These are phyloP conservation scores for Tiliacea aurago DNA, from an alignment of 2,888 invertebrate species.

Conservation along the genomic window DNA sequence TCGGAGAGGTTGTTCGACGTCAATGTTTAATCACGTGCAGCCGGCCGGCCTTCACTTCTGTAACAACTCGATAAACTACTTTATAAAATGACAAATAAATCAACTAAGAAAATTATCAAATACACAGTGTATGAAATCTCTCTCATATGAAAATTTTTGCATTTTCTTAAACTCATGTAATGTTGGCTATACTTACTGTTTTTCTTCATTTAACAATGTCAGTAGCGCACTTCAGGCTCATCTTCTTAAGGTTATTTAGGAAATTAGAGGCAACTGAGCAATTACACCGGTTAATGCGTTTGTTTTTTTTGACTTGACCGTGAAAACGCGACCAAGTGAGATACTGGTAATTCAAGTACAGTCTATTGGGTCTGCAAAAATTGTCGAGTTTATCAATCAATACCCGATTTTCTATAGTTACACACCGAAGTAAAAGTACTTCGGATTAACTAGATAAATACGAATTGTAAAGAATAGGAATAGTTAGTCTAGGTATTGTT, in stretches of 20 bases:
- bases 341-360: slow-evolving; percentile 51
- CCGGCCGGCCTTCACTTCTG: slow-evolving; percentile 71
- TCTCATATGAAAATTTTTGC: too few species aligned
- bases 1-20: slow-evolving; percentile 76
- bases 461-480: slow-evolving; percentile 23
- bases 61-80: slow-evolving; percentile 51
- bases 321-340: slow-evolving; percentile 62
- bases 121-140: not conserved
- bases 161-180: not conserved
- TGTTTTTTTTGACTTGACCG: slow-evolving; percentile 64
- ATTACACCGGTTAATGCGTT: slow-evolving; percentile 65
- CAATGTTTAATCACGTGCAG: slow-evolving; percentile 77
- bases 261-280: slow-evolving; percentile 60
- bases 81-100: slow-evolving; percentile 36
- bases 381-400: slow-evolving; percentile 37
- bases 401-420: not conserved
- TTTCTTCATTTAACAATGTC: slow-evolving; percentile 33
- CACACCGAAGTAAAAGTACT: not conserved
- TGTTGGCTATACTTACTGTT: slow-evolving; percentile 1
- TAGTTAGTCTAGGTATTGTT: slow-evolving; percentile 34
- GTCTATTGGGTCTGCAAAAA: slow-evolving; percentile 45
- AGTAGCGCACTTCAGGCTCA: slow-evolving; percentile 41
- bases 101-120: slow-evolving; percentile 34
- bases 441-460: slow-evolving; percentile 17
- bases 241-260: slow-evolving; percentile 50